Percentiles rank a stretch among this genome's conserved stretches.
Evolutionary conservation across 1,140 invertebrate genomes (phyloP).

Genomic region (Trachymyrmex cornetzi): DNA sequence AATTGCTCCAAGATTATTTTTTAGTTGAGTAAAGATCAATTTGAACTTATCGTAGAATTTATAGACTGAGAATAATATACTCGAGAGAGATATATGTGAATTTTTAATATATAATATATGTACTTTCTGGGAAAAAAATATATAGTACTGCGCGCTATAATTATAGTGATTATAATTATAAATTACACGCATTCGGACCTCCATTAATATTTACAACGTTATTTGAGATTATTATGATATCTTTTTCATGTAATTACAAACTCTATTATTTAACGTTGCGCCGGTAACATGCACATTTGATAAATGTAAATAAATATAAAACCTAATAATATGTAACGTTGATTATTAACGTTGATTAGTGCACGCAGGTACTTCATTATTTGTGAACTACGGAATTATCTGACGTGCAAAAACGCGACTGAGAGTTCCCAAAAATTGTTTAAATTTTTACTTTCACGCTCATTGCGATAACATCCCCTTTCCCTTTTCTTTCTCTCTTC

Average conservation of each 20-base stretch:
- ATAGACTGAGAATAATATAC: background rate
- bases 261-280: conserved; percentile 24
- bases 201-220: conserved; percentile 34
- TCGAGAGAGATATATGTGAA: background rate
- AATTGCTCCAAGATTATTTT: background rate
- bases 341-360: conserved; percentile 39
- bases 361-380: conserved; percentile 29
- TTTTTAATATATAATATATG: conserved; percentile 7
- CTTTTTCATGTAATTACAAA: conserved; percentile 45
- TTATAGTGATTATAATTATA: conserved; percentile 24
- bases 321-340: conserved; percentile 35
- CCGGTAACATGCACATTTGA: conserved; percentile 24
- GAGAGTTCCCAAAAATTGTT: conserved; percentile 12
- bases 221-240: conserved; percentile 24
- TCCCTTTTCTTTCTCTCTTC: background rate
- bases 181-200: conserved; percentile 8
- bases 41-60: background rate
- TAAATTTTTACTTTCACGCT: conserved; percentile 34
- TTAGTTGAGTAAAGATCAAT: conserved; percentile 5
- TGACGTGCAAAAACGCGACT: conserved; percentile 13
- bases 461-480: background rate
- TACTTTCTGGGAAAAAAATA: conserved; percentile 1
- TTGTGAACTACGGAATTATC: conserved; percentile 15
- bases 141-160: background rate
- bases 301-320: conserved; percentile 39